Evolutionary conservation across 2,888 invertebrate genomes (phyloP), one percentile per base, ranked within the genome.

Genomic region (Ochlodes sylvanus): DNA sequence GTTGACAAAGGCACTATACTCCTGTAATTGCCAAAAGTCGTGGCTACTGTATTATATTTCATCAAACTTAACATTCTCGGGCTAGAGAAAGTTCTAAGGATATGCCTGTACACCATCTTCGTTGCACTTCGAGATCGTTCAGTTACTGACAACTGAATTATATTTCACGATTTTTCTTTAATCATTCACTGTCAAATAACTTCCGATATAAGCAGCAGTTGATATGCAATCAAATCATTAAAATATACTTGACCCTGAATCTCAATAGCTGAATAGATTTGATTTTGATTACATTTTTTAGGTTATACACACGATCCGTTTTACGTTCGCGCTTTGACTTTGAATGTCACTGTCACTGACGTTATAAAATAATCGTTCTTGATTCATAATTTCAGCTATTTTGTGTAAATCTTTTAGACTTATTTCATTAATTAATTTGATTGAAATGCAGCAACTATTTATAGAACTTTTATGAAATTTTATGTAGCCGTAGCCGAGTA

Each of bases 1-100:
- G 92, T 91, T n/a, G 90, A 90, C 62, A 92, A 73, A 32, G 87
- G 88, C 21, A 84, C 80, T 69, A 83, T 75, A 68, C 77, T 82
- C 69, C 75, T 86, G 55, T 79, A 77, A 77, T 87, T 88, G 62
- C 84, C 83, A 71, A 86, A 86, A 79, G 77, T 86, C n/a, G 84
- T 72, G 14, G 83, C 75, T 71, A 81, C 75, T 63, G 74, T 74
- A 68, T 81, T 86, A 76, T 78, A 81, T 79, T 79, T 87, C 7
- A 83, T 44, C 62, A 90, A 78, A 84, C 78, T 81, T 62, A 81
- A 77, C 42, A 79, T 72, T 76, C 79, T 79, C 71, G 83, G 72
- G 44, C 71, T 70, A n/a, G 83, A 76, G 75, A 92, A 81, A 85
- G 81, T 88, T 83, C 81, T 89, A 14, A 83, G 52, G 34, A 88